phyloP scores from a whole-genome alignment of 2,113 vertebrate genomes.

The Callospermophilus lateralis region DNA sequence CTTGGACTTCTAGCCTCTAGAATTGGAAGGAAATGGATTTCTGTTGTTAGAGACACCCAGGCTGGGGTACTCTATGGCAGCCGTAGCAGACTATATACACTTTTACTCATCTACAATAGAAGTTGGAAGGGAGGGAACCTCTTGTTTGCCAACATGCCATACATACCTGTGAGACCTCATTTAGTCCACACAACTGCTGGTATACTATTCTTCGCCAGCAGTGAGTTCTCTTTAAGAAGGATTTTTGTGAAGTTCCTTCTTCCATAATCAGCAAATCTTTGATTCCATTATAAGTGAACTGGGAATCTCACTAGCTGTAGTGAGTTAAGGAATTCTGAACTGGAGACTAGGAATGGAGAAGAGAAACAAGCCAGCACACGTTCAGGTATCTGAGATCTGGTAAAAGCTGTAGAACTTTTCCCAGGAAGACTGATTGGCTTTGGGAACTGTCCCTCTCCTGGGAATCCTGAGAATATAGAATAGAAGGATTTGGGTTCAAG shows the following conservation, averaged over 20 bases:
- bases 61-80: neutral
- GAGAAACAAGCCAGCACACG: neutral
- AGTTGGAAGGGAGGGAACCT: neutral
- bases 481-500: neutral
- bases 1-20: neutral
- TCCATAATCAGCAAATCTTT: neutral
- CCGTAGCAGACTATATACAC: neutral
- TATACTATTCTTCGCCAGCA: neutral
- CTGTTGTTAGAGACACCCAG: neutral
- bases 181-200: neutral
- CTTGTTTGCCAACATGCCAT: neutral
- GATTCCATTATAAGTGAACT: neutral
- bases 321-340: neutral
- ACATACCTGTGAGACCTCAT: neutral
- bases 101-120: neutral
- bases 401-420: neutral
- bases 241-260: neutral
- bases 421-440: neutral
- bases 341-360: neutral
- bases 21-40: neutral
- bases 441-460: too few species aligned
- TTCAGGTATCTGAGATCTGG: neutral
- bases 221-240: neutral
- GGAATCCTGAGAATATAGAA: neutral
- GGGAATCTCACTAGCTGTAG: neutral